Conservation (phyloP, 2,888 invertebrate species). For the Parapristionchus giblindavisi region DNA sequence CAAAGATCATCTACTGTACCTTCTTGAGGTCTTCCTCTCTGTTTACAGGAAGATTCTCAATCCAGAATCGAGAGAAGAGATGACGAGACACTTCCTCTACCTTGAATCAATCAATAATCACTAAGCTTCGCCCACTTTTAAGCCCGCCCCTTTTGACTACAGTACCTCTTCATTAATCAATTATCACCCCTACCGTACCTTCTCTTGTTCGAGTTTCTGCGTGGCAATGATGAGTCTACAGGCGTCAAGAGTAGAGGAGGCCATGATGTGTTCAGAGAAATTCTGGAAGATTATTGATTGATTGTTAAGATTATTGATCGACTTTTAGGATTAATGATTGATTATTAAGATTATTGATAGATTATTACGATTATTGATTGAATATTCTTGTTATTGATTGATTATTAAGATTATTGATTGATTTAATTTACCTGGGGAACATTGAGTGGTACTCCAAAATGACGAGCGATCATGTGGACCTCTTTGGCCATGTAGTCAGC, state of each 20-base stretch:
- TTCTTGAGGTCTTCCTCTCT: conserved; percentile 22
- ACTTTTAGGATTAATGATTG: no score
- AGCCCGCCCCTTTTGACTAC: background rate
- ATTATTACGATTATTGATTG: no score
- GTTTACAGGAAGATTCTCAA: conserved; percentile 12
- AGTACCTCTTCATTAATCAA: background rate
- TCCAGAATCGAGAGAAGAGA: conserved; percentile 34
- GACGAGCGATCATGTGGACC: conserved; percentile 11
- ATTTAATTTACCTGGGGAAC: conserved; percentile 11
- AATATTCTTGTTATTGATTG: no score
- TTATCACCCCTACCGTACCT: background rate
- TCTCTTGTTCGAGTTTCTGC: conserved; percentile 1
- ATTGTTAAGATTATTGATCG: no score
- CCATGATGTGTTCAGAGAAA: conserved; percentile 25
- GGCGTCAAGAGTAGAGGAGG: conserved; percentile 5
- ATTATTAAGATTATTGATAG: no score
- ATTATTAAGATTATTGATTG: no score
- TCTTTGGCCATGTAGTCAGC: conserved; percentile 19
- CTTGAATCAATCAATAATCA: background rate
- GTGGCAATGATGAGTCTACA: conserved; percentile 30
- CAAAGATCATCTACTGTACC: no score
- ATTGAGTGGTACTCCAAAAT: conserved; percentile 17
- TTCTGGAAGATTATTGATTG: no score
- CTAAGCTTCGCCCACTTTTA: background rate
- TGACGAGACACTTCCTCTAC: conserved; percentile 16